Evolutionary conservation across 2,113 vertebrate genomes (phyloP).

Genomic region (Etia nguti): DNA sequence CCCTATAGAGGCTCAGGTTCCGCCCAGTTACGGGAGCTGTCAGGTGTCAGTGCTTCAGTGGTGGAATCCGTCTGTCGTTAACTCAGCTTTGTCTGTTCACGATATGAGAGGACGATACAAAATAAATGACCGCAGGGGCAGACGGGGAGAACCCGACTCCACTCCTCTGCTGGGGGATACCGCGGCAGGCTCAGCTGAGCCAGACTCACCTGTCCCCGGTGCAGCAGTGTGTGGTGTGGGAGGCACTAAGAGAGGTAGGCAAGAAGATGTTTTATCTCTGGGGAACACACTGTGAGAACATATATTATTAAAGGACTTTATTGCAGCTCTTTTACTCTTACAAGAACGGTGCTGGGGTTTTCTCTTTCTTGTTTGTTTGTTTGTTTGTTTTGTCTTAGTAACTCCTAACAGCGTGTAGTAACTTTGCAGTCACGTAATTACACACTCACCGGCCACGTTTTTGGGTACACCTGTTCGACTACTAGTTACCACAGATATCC

Average conservation of each 20-base stretch:
- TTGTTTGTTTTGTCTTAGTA: not conserved
- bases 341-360: not conserved
- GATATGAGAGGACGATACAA: conserved; percentile 40
- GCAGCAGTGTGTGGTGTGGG: not conserved
- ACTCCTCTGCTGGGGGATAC: conserved; percentile 47
- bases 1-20: not conserved
- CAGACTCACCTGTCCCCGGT: conserved; percentile 42
- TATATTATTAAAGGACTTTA: not conserved
- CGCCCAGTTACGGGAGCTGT: not conserved
- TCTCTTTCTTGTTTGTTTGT: not conserved
- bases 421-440: not conserved
- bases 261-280: not conserved
- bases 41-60: not conserved
- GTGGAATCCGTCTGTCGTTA: not conserved
- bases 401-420: not conserved
- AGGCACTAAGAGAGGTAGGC: not conserved
- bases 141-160: not conserved
- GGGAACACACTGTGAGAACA: not conserved
- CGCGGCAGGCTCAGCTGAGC: conserved; percentile 20
- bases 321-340: not conserved
- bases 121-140: not conserved
- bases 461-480: not conserved
- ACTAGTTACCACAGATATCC: not conserved
- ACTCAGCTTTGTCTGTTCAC: not conserved
- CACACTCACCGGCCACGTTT: not conserved